These are phyloP conservation scores for Siphamia tubifer DNA, from an alignment of 2,113 vertebrate genomes.

Conservation along the genomic window DNA sequence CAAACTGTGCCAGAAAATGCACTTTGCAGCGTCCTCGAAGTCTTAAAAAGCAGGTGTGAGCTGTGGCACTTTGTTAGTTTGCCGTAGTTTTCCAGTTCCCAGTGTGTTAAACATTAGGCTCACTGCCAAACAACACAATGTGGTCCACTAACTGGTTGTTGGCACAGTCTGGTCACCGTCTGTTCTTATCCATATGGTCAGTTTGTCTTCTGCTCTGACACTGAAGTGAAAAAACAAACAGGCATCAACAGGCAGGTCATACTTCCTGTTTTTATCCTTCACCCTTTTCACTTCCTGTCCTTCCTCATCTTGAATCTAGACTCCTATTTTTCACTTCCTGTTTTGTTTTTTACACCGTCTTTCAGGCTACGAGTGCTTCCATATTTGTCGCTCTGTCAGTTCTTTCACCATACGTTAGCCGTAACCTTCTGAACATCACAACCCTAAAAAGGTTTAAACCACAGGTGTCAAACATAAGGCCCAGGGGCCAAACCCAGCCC, in stretches of 20 bases:
- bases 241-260: no score
- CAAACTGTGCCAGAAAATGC: conserved; percentile 13
- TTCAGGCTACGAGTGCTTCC: background rate
- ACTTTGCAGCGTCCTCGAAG: conserved; percentile 43
- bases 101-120: conserved; percentile 60
- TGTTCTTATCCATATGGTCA: conserved; percentile 61
- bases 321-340: background rate
- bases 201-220: conserved; percentile 42
- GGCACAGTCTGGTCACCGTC: conserved; percentile 57
- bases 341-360: background rate
- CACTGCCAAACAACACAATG: conserved; percentile 63
- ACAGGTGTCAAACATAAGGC: no score
- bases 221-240: conserved; percentile 15
- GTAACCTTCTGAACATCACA: no score
- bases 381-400: background rate
- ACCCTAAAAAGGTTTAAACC: no score
- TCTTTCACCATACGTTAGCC: no score
- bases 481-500: no score
- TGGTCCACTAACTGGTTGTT: conserved; percentile 59
- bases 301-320: background rate
- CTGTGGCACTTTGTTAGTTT: conserved; percentile 37
- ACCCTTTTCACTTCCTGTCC: background rate
- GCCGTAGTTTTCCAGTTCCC: conserved; percentile 55
- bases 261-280: background rate
- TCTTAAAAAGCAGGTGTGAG: conserved; percentile 20